Conservation (phyloP, 2,888 invertebrate species). For the Hirtodrosophila trivittata region DNA sequence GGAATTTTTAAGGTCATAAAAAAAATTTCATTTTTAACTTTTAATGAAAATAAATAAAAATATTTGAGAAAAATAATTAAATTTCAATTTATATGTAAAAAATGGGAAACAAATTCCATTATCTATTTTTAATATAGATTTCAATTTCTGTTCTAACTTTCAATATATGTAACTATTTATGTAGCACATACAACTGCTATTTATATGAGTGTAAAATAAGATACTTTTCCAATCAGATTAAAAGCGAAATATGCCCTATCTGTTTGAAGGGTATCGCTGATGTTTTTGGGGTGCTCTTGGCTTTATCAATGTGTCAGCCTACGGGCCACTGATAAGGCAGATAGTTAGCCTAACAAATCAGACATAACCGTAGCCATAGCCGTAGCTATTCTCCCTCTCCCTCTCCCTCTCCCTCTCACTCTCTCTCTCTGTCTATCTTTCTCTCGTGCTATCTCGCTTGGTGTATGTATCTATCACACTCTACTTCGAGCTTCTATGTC, state of each 20-base stretch:
- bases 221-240: neutral
- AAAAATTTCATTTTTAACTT: too few relatives aligned
- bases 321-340: constrained; percentile 67
- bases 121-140: too few relatives aligned
- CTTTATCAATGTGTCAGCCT: constrained; percentile 72
- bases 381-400: constrained; percentile 4
- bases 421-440: neutral
- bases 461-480: neutral
- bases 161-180: too few relatives aligned
- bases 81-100: too few relatives aligned
- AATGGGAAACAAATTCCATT: too few relatives aligned
- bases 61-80: too few relatives aligned
- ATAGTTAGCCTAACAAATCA: constrained; percentile 66
- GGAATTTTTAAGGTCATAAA: too few relatives aligned
- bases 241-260: neutral
- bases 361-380: constrained; percentile 37
- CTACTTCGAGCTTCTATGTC: neutral
- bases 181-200: too few relatives aligned
- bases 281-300: constrained; percentile 41
- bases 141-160: too few relatives aligned
- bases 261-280: constrained; percentile 26
- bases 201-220: too few relatives aligned
- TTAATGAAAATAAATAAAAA: too few relatives aligned
- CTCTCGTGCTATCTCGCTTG: neutral
- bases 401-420: constrained; percentile 1